Base-by-base conservation (phyloP, 2,797 vertebrate genomes). In the Platalea minor region DNA sequence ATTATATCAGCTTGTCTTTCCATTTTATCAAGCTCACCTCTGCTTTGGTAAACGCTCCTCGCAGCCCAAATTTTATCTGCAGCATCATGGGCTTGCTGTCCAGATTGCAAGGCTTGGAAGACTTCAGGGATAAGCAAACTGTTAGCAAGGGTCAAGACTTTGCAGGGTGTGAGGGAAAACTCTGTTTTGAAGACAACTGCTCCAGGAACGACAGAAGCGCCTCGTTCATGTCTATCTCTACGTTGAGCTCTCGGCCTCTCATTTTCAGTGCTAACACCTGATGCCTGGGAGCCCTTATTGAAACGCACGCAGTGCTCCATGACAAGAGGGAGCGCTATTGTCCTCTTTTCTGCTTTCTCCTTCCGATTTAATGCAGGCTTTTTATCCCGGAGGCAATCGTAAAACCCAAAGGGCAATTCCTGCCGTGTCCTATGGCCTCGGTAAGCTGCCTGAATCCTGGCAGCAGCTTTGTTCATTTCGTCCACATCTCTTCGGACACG, bases 371-470 rank as follows among this genome's bases (percentile, higher is more conserved):
- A 25, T 14, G 24, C 13, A 35, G 19, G 5, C 2, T 41, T 70
- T 88, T 79, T 37, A 46, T 41, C 20, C 23, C 28, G 18, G 43
- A 43, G 17, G 13, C 15, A 79, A 28, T 13, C 1, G 4, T 56
- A 68, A 69, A 91, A 74, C 18, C 35, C 59, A 46, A 76, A 50
- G 43, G 72, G 63, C 43, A 94, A 56, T 17, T 92, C 43, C 67
- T 75, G 76, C 11, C 14, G 7, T 0, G 0, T 75, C 63, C 57
- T 61, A 23, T 78, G 29, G 21, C 69, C 48, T 86, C 1, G 2
- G 43, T 81, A 88, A 72, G 17, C 21, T 26, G 65, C 57, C 39
- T 96, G 84, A 82, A 73, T 93, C 56, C 23, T 76, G 41, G n/a
- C 0, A 1, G 91, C 67, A 31, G 65, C 73, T 61, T 92, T 74